Base-by-base conservation (phyloP, 2,888 invertebrate genomes). In the Drosophila tanythrix region DNA sequence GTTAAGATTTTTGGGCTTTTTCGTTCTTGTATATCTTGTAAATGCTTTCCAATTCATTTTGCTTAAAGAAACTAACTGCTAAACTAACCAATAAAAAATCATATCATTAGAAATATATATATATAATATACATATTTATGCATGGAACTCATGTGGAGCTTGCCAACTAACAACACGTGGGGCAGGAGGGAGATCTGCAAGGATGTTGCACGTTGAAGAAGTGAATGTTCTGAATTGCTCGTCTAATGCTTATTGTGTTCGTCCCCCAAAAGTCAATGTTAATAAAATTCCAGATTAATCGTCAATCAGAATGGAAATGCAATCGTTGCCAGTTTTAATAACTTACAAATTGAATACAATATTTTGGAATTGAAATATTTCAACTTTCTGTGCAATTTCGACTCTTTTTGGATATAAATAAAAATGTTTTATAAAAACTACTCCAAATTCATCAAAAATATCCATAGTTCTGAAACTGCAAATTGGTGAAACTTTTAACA, bases 1-100 rank as follows among this genome's bases (percentile, higher is more conserved):
- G 57, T 56, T 52, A 13, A 59, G 31, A 2, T 67, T 56, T 64
- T 50, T 52, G 10, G 52, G 33, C n/a, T 65, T 46, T 74, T 55
- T 4, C 48, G 48, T 81, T 78, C n/a, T 59, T 63, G 58, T 66
- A 71, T 64, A 25, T 67, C 46, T 55, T 81, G 68, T 53, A 71
- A 70, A 74, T 50, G 69, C 65, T 71, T 79, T 62, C 55, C 48
- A 74, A 2, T 73, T 76, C 60, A 35, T 46, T 81, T 74, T 59
- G 82, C 79, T 81, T 72, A 27, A 71, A 51, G 38, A 52, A 63
- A 79, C 61, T 76, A 74, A 79, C 52, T 25, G 69, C 76, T 79
- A 71, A 80, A 80, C 77, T 80, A 80, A 80, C 67, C 57, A 33
- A 38, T 73, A 73, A 70, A 66, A 65, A 46, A 13, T 10, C 56